phyloP scores from a whole-genome alignment of 2,113 vertebrate genomes.

The Onychorhynchus coronatus region DNA sequence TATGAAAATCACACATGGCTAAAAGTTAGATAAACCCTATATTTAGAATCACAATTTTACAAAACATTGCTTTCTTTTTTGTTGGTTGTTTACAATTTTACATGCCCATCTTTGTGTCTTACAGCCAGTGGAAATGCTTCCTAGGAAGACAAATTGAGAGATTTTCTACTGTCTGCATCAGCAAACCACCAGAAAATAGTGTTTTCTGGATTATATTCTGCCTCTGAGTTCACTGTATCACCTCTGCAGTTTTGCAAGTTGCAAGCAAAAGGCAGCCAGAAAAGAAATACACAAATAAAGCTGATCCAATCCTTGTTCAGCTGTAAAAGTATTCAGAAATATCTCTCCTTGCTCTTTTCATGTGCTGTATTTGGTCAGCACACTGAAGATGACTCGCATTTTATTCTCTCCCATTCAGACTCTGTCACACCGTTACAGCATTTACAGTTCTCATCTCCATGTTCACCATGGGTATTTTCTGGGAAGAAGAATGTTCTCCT shows the following conservation, averaged over 20 bases:
- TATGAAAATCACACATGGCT: neutral
- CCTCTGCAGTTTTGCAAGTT: neutral
- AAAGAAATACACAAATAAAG: neutral
- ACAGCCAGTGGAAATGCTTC: neutral
- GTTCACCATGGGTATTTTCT: neutral
- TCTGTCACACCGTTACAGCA: neutral
- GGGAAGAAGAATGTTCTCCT: neutral
- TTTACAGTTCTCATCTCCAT: neutral
- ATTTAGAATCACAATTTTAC: neutral
- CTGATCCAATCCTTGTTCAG: neutral
- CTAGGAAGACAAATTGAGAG: neutral
- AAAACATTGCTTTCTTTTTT: neutral
- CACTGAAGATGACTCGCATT: neutral
- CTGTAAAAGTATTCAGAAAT: neutral
- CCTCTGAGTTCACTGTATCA: neutral
- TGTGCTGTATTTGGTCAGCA: neutral
- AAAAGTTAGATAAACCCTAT: neutral
- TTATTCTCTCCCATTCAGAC: neutral
- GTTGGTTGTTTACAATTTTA: neutral
- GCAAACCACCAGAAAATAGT: neutral
- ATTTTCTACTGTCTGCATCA: neutral
- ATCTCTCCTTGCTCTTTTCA: neutral
- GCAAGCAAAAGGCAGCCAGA: neutral
- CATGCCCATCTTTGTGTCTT: neutral
- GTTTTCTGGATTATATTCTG: neutral